phyloP scores from a whole-genome alignment of 2,888 invertebrate genomes.

The Drosophila monieri region DNA sequence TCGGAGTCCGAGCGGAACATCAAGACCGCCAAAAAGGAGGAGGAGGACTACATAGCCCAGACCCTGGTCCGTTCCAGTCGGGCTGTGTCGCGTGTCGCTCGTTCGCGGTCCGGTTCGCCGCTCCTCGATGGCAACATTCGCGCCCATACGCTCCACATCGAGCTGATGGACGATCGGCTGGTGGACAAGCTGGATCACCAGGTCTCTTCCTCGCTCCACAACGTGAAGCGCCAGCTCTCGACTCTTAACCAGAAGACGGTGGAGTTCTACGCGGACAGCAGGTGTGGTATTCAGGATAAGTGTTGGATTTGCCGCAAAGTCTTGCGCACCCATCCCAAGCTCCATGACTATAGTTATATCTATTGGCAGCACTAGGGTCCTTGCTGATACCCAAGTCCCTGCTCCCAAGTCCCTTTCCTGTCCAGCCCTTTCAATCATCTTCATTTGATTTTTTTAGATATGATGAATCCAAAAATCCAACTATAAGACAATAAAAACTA shows the following conservation, averaged over 20 bases:
- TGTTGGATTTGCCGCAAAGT: constrained; percentile 83
- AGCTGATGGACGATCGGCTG: constrained; percentile 82
- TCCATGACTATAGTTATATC: constrained; percentile 81
- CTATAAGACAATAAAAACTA: neutral
- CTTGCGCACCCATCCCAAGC: constrained; percentile 81
- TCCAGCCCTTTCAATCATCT: constrained; percentile 5
- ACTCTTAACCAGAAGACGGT: constrained; percentile 82
- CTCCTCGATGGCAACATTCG: constrained; percentile 59
- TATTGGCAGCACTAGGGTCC: constrained; percentile 66
- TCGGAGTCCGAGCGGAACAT: constrained; percentile 86
- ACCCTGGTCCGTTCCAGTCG: constrained; percentile 79
- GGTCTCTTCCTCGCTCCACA: constrained; percentile 83
- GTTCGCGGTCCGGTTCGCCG: constrained; percentile 70
- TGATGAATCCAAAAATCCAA: neutral
- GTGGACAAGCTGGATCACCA: constrained; percentile 83
- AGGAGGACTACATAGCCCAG: constrained; percentile 80
- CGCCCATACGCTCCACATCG: constrained; percentile 81
- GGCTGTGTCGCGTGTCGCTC: constrained; percentile 75
- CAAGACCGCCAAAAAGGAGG: constrained; percentile 76
- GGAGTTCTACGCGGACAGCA: constrained; percentile 84
- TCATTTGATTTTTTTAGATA: constrained; percentile 11
- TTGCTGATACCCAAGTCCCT: neutral
- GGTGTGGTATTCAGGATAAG: constrained; percentile 83
- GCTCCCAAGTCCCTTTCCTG: neutral
- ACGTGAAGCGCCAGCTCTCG: constrained; percentile 83